Percentiles rank a stretch among this genome's conserved stretches.
These are phyloP conservation scores for Gadus chalcogrammus DNA, from an alignment of 2,113 vertebrate genomes.

Conservation along the genomic window DNA sequence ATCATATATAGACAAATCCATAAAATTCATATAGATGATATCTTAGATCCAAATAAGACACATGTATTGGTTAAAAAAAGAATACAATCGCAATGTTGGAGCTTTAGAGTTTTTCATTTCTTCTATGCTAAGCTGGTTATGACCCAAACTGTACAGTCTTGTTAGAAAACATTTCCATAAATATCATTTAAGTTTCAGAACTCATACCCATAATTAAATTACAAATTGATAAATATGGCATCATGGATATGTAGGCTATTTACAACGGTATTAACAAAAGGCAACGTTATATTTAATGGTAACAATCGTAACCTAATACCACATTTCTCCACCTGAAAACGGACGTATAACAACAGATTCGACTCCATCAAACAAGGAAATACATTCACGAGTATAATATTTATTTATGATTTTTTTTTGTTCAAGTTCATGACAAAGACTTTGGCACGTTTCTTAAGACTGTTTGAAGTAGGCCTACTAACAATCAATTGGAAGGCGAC, in stretches of 20 bases:
- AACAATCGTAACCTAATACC: slow-evolving; percentile 95
- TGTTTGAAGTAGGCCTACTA: slow-evolving; percentile 82
- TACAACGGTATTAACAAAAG: slow-evolving; percentile 99
- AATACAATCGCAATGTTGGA: slow-evolving; percentile 82
- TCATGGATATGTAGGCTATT: slow-evolving; percentile 93
- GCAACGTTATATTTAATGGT: slow-evolving; percentile 97
- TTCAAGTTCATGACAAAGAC: slow-evolving; percentile 99
- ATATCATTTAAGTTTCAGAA: slow-evolving; percentile 98
- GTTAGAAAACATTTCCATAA: slow-evolving; percentile 99
- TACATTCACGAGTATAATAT: slow-evolving; percentile 99
- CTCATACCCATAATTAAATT: slow-evolving; percentile 99
- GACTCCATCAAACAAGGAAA: slow-evolving; percentile 97
- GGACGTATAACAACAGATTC: slow-evolving; percentile 90
- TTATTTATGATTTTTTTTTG: slow-evolving; percentile 76
- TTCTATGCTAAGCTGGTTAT: slow-evolving; percentile 98
- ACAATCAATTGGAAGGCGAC: slow-evolving; percentile 96
- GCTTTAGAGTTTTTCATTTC: slow-evolving; percentile 94
- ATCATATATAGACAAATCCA: slow-evolving; percentile 76
- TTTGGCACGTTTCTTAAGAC: slow-evolving; percentile 99
- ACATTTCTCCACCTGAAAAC: slow-evolving; percentile 94
- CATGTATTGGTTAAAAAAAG: slow-evolving; percentile 77
- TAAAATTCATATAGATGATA: slow-evolving; percentile 77
- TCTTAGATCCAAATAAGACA: slow-evolving; percentile 79
- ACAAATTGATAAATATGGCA: slow-evolving; percentile 99
- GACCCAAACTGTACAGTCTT: slow-evolving; percentile 98